Conservation (phyloP, 2,797 vertebrate species). For the Onychomys arenicola region DNA sequence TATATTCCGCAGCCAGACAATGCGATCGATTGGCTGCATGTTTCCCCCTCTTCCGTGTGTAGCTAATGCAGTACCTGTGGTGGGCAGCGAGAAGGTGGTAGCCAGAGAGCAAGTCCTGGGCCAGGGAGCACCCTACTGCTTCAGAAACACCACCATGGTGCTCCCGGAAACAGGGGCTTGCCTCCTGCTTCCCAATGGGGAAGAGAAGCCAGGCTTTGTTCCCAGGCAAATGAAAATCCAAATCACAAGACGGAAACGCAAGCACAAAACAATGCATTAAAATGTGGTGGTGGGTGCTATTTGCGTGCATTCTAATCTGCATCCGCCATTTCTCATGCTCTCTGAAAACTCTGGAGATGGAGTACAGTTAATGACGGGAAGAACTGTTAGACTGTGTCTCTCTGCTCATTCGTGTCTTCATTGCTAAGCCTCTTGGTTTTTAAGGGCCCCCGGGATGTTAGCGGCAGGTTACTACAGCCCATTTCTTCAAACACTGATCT, state of each 20-base stretch:
- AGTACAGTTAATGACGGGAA: conserved; percentile 59
- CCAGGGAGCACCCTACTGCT: conserved; percentile 25
- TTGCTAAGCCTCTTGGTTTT: conserved; percentile 17
- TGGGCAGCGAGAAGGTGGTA: conserved; percentile 59
- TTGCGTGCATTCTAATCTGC: conserved; percentile 78
- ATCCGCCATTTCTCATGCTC: conserved; percentile 66
- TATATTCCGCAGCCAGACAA: conserved; percentile 21
- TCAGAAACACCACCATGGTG: conserved; percentile 64
- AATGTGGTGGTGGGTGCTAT: conserved; percentile 69
- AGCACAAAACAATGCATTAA: conserved; percentile 78
- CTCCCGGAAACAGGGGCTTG: conserved; percentile 72
- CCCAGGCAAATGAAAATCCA: conserved; percentile 80
- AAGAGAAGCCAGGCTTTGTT: conserved; percentile 82
- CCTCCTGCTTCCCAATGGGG: conserved; percentile 71
- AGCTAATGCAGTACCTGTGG: conserved; percentile 33
- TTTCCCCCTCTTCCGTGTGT: conserved; percentile 70
- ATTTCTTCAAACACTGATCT: not conserved
- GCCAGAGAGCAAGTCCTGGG: conserved; percentile 31
- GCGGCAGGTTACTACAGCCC: not conserved
- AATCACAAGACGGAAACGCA: conserved; percentile 79
- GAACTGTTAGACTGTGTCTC: conserved; percentile 53
- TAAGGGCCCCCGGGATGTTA: not conserved
- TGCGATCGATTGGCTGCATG: conserved; percentile 38
- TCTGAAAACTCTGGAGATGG: conserved; percentile 66
- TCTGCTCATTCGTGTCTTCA: not conserved